Evolutionary conservation across 2,888 invertebrate species (phyloP), one percentile per base, ranked within the genome.

Genomic region (Villa cingulata): DNA sequence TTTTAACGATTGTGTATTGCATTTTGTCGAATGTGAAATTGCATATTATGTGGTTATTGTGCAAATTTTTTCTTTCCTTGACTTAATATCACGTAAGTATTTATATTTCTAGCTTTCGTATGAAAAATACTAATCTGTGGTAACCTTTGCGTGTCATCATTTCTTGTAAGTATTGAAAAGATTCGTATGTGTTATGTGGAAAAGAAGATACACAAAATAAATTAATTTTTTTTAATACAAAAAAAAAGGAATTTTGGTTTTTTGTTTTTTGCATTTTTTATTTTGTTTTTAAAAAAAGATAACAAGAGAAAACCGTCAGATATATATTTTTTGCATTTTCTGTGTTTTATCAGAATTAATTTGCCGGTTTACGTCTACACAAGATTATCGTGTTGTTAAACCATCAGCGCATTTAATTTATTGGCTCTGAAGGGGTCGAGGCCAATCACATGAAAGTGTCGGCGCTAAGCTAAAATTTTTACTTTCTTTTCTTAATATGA

Each of bases 291-390:
- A 32, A 32, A 12, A 32, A 32, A 32, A 32, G 29, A 14, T 32
- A 32, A 32, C 29, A 32, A 32, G 29, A 14, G 16, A 37, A 18
- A 37, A 37, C 37, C 37, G 37, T 34, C 37, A 9, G 16, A 32
- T 32, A 32, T 32, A 32, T 10, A 9, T 27, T 27, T 32, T 32
- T 14, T 37, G 41, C 37, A 49, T 48, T 49, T 52, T 52, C 45
- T 48, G 48, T 50, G 50, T 52, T 52, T 52, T 52, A 52, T 52
- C 52, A 52, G 50, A 52, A 52, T 50, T 52, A 52, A 52, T 52
- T 52, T 52, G 52, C 52, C 52, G 52, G 49, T 52, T 52, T 46
- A 52, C 44, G 52, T 52, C 52, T 52, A 52, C 52, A 52, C 50
- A 50, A 48, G 50, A 49, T 52, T 52, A 52, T 52, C 52, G 52